Conservation (phyloP, 2,888 invertebrate species). For the Galerucella pusilla region DNA sequence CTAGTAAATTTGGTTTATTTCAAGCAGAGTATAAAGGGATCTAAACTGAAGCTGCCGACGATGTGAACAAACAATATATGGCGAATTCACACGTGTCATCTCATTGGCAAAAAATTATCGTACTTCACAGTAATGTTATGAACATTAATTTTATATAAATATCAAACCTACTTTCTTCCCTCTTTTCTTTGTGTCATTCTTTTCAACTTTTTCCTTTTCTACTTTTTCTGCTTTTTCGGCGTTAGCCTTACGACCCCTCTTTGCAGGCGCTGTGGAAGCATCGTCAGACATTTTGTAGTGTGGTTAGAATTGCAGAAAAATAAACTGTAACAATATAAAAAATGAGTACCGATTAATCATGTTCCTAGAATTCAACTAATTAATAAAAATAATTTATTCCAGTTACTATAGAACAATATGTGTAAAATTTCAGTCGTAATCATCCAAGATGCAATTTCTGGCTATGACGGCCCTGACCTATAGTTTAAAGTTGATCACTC, state of each 20-base stretch:
- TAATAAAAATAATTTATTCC: neutral
- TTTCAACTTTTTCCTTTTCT: constrained; percentile 49
- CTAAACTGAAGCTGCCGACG: no score
- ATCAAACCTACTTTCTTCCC: constrained; percentile 50
- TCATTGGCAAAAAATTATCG: no score
- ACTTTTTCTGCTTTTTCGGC: constrained; percentile 52
- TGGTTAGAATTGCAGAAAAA: neutral
- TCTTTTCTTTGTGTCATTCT: constrained; percentile 52
- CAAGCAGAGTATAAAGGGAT: no score
- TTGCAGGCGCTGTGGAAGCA: constrained; percentile 61
- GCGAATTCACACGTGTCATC: no score
- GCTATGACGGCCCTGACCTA: no score
- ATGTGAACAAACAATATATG: no score
- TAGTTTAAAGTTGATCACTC: no score
- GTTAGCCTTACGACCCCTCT: constrained; percentile 64
- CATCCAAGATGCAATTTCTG: no score
- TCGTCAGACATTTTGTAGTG: constrained; percentile 61
- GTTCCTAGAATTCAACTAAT: neutral
- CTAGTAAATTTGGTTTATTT: neutral
- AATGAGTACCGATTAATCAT: neutral
- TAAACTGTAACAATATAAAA: constrained; percentile 17
- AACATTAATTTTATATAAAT: no score
- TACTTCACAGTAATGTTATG: no score
- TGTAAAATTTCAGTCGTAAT: no score
- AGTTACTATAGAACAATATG: no score